Conservation (phyloP, 2,888 invertebrate genomes). For the Ashinkailepas kermadecensis region DNA sequence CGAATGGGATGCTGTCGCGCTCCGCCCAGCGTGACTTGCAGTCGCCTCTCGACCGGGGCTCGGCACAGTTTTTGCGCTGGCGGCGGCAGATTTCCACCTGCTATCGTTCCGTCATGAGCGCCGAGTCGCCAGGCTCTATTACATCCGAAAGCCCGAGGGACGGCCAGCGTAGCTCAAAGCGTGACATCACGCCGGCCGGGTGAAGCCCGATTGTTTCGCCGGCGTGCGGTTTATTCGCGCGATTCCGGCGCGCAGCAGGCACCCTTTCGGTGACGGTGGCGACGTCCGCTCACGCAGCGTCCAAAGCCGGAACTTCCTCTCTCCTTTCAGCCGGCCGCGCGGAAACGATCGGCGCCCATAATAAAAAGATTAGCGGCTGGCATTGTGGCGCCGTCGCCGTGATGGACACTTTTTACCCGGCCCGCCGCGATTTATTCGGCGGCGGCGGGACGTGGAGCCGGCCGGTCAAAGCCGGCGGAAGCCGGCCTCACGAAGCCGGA, state of each 20-base stretch:
- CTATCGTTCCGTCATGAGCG: too few species aligned
- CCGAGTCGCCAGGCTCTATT: too few species aligned
- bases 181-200: background rate
- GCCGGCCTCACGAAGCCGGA: background rate
- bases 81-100: background rate
- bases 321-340: background rate
- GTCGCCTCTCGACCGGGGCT: background rate
- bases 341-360: conserved; percentile 19
- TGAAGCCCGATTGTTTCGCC: background rate
- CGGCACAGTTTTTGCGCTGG: background rate
- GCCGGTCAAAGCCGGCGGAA: background rate
- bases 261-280: background rate
- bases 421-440: conserved; percentile 5
- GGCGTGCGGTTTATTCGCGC: background rate
- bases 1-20: background rate
- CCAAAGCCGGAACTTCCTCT: conserved; percentile 16
- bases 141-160: too few species aligned
- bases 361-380: conserved; percentile 7
- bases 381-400: background rate
- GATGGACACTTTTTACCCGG: conserved; percentile 14
- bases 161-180: too few species aligned
- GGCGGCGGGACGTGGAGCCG: background rate
- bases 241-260: background rate
- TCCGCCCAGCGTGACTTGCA: conserved; percentile 5
- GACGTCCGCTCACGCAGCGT: background rate